Evolutionary conservation across 2,113 vertebrate genomes (phyloP).

Genomic region (Perca schrenkii): DNA sequence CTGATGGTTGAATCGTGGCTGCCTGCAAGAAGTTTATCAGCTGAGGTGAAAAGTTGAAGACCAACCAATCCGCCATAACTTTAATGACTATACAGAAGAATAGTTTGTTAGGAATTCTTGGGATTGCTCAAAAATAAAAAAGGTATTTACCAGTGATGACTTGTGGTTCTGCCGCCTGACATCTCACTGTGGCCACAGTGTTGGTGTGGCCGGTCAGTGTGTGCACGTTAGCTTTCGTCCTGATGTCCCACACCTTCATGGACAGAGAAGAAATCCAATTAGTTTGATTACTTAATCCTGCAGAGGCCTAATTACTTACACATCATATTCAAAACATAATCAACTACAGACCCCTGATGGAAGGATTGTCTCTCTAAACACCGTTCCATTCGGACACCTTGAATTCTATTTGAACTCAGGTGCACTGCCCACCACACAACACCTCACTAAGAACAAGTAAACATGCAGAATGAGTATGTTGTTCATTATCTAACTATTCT

Average conservation of each 20-base stretch:
- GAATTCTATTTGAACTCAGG: background rate
- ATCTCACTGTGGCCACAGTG: slow-evolving; percentile 96
- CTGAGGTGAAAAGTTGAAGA: background rate
- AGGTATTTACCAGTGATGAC: slow-evolving; percentile 91
- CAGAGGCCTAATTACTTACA: background rate
- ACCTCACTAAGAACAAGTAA: background rate
- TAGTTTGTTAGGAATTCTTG: background rate
- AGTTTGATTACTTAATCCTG: background rate
- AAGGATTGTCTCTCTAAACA: background rate
- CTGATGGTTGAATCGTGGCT: slow-evolving; percentile 98
- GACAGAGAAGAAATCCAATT: background rate
- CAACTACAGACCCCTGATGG: background rate
- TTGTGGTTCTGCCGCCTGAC: slow-evolving; percentile 95
- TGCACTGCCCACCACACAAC: background rate
- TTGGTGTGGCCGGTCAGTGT: slow-evolving; percentile 96
- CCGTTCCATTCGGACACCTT: background rate
- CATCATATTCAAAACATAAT: background rate
- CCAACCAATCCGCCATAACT: background rate
- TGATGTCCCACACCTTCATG: slow-evolving; percentile 95
- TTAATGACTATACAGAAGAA: background rate
- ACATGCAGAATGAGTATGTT: background rate
- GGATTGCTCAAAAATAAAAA: background rate
- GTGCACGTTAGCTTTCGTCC: slow-evolving; percentile 97
- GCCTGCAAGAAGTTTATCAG: slow-evolving; percentile 78
- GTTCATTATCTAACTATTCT: background rate